These are phyloP conservation scores for Dryomyza anilis DNA, from an alignment of 2,888 invertebrate genomes.

Conservation along the genomic window DNA sequence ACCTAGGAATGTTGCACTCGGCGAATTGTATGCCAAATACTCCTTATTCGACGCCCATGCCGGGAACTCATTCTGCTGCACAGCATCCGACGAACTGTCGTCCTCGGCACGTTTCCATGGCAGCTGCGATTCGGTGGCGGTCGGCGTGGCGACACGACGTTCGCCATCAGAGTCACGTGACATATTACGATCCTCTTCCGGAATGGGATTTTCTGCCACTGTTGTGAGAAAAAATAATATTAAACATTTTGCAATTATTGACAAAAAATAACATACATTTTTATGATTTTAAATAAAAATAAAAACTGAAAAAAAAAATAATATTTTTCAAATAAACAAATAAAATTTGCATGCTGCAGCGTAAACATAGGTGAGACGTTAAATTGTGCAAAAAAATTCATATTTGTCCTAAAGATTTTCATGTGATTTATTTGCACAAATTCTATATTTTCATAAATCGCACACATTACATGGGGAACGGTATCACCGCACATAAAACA, in stretches of 20 bases:
- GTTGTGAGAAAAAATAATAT: conserved; percentile 12
- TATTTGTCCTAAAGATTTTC: too few relatives aligned
- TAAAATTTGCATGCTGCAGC: conserved; percentile 28
- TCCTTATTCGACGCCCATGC: conserved; percentile 96
- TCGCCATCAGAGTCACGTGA: conserved; percentile 65
- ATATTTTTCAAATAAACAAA: conserved; percentile 1
- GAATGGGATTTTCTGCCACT: conserved; percentile 57
- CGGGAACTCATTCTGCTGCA: conserved; percentile 87
- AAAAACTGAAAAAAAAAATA: not conserved
- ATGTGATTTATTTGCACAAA: too few relatives aligned
- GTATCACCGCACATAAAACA: not conserved
- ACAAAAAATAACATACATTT: conserved; percentile 16
- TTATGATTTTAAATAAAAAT: not conserved
- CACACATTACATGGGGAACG: not conserved
- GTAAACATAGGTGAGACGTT: not conserved
- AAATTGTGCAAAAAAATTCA: too few relatives aligned
- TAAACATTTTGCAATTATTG: too few relatives aligned
- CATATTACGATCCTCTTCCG: conserved; percentile 55
- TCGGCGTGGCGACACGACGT: conserved; percentile 81
- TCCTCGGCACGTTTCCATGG: conserved; percentile 91
- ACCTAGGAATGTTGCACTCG: conserved; percentile 90
- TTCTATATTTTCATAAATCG: not conserved
- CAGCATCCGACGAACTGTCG: conserved; percentile 70
- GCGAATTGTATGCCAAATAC: conserved; percentile 88
- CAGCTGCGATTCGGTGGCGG: conserved; percentile 86